These are phyloP conservation scores for Gallinago solitaria DNA, from an alignment of 2,797 vertebrate genomes.

Conservation along the genomic window DNA sequence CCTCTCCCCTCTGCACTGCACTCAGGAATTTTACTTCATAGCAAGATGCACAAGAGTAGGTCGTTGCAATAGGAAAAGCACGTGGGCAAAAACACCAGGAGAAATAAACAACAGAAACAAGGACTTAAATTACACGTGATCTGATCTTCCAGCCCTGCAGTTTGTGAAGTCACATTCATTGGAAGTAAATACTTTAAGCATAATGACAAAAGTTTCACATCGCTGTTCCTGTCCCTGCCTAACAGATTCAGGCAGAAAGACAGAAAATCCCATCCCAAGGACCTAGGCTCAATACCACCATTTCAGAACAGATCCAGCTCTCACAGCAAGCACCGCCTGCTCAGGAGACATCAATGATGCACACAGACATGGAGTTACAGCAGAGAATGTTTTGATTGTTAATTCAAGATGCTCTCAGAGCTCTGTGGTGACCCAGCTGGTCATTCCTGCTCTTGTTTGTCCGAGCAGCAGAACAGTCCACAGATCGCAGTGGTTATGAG, in stretches of 20 bases:
- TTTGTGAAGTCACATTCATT: not conserved
- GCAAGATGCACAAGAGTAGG: not conserved
- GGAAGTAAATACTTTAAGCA: not conserved
- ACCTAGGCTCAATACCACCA: not conserved
- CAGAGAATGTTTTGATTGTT: slow-evolving; percentile 17
- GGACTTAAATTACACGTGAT: not conserved
- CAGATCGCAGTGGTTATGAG: slow-evolving; percentile 2
- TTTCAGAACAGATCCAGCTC: not conserved
- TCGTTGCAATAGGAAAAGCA: not conserved
- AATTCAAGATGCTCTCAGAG: slow-evolving; percentile 14
- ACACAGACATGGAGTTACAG: not conserved
- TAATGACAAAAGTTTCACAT: not conserved
- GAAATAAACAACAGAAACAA: not conserved
- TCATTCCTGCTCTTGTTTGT: slow-evolving; percentile 15
- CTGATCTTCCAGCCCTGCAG: not conserved
- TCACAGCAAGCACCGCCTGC: not conserved
- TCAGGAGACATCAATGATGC: not conserved
- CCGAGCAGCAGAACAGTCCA: not conserved
- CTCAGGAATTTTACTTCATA: not conserved
- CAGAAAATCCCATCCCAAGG: not conserved
- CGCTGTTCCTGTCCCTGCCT: not conserved
- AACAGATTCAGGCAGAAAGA: not conserved
- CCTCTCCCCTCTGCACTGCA: not conserved
- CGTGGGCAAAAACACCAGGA: not conserved
- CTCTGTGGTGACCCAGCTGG: slow-evolving; percentile 28